phyloP scores from a whole-genome alignment of 1,140 invertebrate species.

The Drosophila equinoxialis region DNA sequence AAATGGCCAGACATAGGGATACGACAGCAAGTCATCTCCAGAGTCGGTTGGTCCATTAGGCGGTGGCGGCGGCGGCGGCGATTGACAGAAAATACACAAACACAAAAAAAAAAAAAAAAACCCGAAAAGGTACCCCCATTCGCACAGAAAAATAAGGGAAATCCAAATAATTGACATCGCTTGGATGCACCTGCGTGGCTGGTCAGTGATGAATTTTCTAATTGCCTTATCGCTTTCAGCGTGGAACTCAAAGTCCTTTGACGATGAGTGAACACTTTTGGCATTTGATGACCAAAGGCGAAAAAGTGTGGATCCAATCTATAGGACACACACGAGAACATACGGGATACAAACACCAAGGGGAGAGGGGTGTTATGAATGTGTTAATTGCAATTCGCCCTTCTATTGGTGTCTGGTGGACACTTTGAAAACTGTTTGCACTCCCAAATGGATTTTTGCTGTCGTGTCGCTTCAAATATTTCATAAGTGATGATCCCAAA shows the following conservation, averaged over 20 bases:
- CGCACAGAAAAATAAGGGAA: constrained; percentile 18
- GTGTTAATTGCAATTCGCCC: constrained; percentile 70
- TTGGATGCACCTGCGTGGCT: constrained; percentile 35
- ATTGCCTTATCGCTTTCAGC: constrained; percentile 79
- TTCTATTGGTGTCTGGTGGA: constrained; percentile 31
- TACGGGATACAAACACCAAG: constrained; percentile 12
- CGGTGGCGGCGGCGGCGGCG: not conserved
- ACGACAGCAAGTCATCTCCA: constrained; percentile 54
- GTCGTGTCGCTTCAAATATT: constrained; percentile 54
- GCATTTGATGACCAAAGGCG: constrained; percentile 25
- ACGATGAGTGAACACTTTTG: constrained; percentile 73
- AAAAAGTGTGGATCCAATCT: constrained; percentile 16
- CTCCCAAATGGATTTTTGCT: constrained; percentile 63
- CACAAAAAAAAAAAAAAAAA: too few relatives aligned
- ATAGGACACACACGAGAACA: not conserved
- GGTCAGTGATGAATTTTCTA: constrained; percentile 62
- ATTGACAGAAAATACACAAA: constrained; percentile 34
- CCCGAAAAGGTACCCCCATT: too few relatives aligned
- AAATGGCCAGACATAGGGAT: constrained; percentile 52
- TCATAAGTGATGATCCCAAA: constrained; percentile 66
- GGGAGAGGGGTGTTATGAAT: not conserved
- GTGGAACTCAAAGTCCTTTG: constrained; percentile 72
- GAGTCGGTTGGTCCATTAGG: constrained; percentile 56
- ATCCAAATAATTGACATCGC: constrained; percentile 71
- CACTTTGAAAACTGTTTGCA: constrained; percentile 65